phyloP scores from a whole-genome alignment of 2,888 invertebrate species.

The Aporophyla lueneburgensis region DNA sequence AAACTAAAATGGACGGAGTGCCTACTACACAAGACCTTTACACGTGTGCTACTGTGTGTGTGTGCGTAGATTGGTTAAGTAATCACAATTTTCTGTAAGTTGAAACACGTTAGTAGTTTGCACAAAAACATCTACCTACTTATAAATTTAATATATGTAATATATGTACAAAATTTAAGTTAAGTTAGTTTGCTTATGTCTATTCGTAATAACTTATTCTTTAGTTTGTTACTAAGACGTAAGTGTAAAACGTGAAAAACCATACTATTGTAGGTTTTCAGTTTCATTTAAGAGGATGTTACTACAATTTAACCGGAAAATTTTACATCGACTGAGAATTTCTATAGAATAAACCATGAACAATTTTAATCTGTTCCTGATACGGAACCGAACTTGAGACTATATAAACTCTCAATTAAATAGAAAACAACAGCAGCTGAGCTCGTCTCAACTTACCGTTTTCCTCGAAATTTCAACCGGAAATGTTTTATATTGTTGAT shows the following conservation, averaged over 20 bases:
- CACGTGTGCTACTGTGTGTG: too few relatives aligned
- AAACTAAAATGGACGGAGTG: too few relatives aligned
- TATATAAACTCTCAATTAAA: background rate
- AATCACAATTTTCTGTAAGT: background rate
- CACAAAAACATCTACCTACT: background rate
- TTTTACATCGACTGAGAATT: background rate
- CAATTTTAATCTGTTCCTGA: background rate
- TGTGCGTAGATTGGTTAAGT: too few relatives aligned
- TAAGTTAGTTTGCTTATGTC: background rate
- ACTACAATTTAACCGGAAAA: too few relatives aligned
- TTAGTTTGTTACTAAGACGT: background rate
- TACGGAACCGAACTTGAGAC: background rate
- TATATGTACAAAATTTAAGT: background rate
- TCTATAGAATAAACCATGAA: background rate
- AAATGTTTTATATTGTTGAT: background rate
- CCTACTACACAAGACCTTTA: too few relatives aligned
- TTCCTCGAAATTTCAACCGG: background rate
- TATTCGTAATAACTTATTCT: background rate
- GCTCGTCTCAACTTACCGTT: background rate
- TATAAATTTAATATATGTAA: background rate
- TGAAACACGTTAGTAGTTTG: background rate
- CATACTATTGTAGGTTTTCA: background rate
- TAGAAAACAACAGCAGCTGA: background rate
- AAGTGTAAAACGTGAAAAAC: too few relatives aligned
- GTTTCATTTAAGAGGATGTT: background rate